Evolutionary conservation across 1,140 invertebrate species (phyloP).

Genomic region (Solenopsis invicta): DNA sequence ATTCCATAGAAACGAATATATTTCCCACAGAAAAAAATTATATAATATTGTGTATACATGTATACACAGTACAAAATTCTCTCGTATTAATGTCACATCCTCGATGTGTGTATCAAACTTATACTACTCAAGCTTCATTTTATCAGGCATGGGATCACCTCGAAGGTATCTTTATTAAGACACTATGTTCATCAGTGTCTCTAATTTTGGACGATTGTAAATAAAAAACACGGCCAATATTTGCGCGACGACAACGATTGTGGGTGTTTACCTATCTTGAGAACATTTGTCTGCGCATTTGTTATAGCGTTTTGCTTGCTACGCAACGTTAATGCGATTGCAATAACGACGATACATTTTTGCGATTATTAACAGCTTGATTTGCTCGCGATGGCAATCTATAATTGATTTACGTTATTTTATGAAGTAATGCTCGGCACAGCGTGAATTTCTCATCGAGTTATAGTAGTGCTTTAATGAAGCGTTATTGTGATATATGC

Average conservation of each 20-base stretch:
- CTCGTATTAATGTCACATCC: background rate
- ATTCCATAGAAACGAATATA: conserved; percentile 13
- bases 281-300: background rate
- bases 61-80: conserved; percentile 43
- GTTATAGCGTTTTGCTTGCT: conserved; percentile 21
- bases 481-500: conserved; percentile 25
- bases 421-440: background rate
- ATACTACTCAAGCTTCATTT: conserved; percentile 66
- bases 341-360: conserved; percentile 2
- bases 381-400: background rate
- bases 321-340: background rate
- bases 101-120: background rate
- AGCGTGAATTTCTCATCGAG: background rate
- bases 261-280: background rate
- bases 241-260: background rate
- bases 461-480: conserved; percentile 21
- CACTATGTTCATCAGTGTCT: conserved; percentile 71
- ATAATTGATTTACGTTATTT: conserved; percentile 4
- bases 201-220: conserved; percentile 67
- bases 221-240: conserved; percentile 21
- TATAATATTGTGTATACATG: conserved; percentile 17
- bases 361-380: background rate
- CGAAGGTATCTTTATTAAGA: conserved; percentile 66
- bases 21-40: background rate
- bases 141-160: conserved; percentile 66